Evolutionary conservation across 2,888 invertebrate species (phyloP).

Genomic region (Rosalia funebris): DNA sequence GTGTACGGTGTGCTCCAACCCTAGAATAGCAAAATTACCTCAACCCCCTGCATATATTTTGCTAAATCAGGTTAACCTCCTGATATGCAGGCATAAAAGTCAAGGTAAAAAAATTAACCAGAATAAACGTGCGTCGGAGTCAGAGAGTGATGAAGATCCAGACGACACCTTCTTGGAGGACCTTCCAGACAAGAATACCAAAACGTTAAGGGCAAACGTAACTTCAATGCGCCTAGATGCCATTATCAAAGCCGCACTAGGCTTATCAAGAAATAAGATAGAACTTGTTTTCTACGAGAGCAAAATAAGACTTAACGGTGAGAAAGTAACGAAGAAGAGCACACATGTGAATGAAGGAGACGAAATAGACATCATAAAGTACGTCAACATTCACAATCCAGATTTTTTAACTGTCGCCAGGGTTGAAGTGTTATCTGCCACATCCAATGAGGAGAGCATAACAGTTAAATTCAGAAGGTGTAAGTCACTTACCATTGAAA

Average conservation of each 20-base stretch:
- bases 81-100: slow-evolving; percentile 45
- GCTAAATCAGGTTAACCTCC: slow-evolving; percentile 25
- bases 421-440: slow-evolving; percentile 71
- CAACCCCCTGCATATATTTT: neutral
- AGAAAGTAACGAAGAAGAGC: slow-evolving; percentile 81
- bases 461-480: slow-evolving; percentile 72
- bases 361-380: slow-evolving; percentile 82
- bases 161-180: slow-evolving; percentile 65
- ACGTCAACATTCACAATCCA: slow-evolving; percentile 73
- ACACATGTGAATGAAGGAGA: slow-evolving; percentile 72
- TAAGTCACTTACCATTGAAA: slow-evolving; percentile 78
- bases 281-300: slow-evolving; percentile 84
- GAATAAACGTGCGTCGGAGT: slow-evolving; percentile 66
- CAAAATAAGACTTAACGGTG: slow-evolving; percentile 82
- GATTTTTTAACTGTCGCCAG: slow-evolving; percentile 76
- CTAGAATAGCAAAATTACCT: neutral
- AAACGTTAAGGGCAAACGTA: slow-evolving; percentile 72
- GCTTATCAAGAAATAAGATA: slow-evolving; percentile 81
- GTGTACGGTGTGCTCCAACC: slow-evolving; percentile 5
- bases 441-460: slow-evolving; percentile 68
- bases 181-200: slow-evolving; percentile 68
- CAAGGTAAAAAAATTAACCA: slow-evolving; percentile 48
- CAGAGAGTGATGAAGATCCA: slow-evolving; percentile 62
- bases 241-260: slow-evolving; percentile 75
- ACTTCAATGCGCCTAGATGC: slow-evolving; percentile 77